Evolutionary conservation across 2,113 vertebrate species (phyloP).

Genomic region (Penelope pileata): DNA sequence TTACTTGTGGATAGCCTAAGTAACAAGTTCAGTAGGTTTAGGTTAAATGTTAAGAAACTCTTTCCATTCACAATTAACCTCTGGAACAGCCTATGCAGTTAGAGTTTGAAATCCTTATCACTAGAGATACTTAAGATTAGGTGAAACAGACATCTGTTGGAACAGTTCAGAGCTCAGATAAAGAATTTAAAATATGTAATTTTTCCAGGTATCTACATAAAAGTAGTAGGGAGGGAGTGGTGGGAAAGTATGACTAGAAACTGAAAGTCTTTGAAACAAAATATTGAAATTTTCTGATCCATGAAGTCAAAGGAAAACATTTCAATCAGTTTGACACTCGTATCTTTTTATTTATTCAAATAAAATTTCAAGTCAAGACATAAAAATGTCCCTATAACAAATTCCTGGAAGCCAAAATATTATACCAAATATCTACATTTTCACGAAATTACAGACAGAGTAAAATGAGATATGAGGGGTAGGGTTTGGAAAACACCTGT

Average conservation of each 20-base stretch:
- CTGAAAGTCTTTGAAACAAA: background rate
- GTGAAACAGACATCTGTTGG: background rate
- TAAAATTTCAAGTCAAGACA: background rate
- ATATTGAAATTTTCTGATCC: background rate
- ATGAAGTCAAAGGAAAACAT: background rate
- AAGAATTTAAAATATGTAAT: background rate
- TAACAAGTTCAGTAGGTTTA: background rate
- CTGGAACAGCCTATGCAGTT: background rate
- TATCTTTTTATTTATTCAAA: background rate
- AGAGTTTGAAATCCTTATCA: background rate
- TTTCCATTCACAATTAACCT: background rate
- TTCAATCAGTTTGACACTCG: background rate
- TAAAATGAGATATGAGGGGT: background rate
- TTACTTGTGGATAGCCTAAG: background rate
- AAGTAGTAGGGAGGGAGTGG: rapidly evolving
- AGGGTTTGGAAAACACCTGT: background rate
- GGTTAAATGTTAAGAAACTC: background rate
- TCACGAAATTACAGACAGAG: background rate
- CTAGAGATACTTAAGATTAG: background rate
- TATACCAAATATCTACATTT: background rate
- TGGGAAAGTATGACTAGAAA: background rate
- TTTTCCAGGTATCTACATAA: background rate
- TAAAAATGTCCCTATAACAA: background rate
- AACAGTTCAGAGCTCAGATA: background rate
- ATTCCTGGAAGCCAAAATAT: background rate